Percentiles rank a stretch among this genome's conserved stretches.
Conservation (phyloP, 2,888 invertebrate genomes). For the Adela reaumurella region DNA sequence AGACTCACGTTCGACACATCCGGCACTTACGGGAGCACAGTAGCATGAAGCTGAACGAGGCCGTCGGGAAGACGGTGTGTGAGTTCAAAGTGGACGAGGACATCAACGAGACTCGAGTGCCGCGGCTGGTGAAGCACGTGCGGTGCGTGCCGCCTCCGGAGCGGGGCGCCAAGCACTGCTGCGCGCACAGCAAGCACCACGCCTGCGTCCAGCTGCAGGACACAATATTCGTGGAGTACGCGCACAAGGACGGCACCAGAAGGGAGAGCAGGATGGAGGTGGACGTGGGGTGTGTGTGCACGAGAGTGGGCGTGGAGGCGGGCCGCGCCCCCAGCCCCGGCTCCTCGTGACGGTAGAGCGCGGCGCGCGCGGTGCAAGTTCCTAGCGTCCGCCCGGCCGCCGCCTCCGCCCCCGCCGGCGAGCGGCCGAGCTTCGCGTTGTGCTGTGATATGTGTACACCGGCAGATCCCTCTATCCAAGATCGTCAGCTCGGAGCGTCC, state of each 20-base stretch:
- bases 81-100: slow-evolving; percentile 30
- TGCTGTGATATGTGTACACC: too few species aligned
- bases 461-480: too few species aligned
- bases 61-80: slow-evolving; percentile 32
- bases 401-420: too few species aligned
- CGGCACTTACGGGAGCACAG: slow-evolving; percentile 13
- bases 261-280: not conserved
- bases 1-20: not conserved
- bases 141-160: slow-evolving; percentile 17
- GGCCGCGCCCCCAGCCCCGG: not conserved
- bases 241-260: not conserved
- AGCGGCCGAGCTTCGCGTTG: too few species aligned
- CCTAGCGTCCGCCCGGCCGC: not conserved
- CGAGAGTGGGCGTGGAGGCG: not conserved
- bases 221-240: not conserved
- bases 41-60: slow-evolving; percentile 24
- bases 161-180: slow-evolving; percentile 11
- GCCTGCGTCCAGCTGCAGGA: not conserved
- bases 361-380: not conserved
- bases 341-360: not conserved
- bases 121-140: slow-evolving; percentile 36
- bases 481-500: too few species aligned
- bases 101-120: slow-evolving; percentile 28
- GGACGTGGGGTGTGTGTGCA: not conserved
- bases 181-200: not conserved